Base-by-base conservation (phyloP, 2,888 invertebrate species). In the Eurytoma californica region DNA sequence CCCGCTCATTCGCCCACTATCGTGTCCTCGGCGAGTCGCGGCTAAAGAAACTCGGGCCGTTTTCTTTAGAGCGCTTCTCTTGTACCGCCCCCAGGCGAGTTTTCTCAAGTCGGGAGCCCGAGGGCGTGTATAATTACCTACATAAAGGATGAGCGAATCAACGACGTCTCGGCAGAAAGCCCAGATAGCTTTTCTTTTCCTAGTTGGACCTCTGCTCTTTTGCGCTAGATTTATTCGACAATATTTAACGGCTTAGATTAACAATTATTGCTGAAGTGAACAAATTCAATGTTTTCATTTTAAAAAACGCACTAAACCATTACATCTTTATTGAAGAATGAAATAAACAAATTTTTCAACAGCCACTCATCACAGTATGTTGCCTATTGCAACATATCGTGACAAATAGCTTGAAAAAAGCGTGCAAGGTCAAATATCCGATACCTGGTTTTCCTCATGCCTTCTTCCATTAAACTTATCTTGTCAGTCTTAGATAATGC, bases 101-200 rank as follows among this genome's bases (percentile, higher is more conserved):
- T 13, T 13, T 13, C 18, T 13, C 60, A 18, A 39, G 39, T 39
- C 39, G 39, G 7, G 39, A 39, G 39, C 39, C 53, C 53, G 53
- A 61, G 75, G 72, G 60, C 24, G 55, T 39, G 68, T 39, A 68
- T 76, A 76, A 76, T 76, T 68, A 72, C 72, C 39, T 72, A 51
- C 61, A 61, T 39, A 53, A 51, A 13, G 63, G 60, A 39, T 30
- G 24, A 20, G 18, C 20, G 39, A 65, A 16, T 39, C 39, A 16
- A 49, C 66, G 55, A 51, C 16, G 53, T 28, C 28, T 14, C 49
- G 72, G 9, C 9, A 18, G 57, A 39, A 39, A 7, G 39, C 18
- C 7, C 7, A 24, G 51, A 66, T 66, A 24, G 68, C 55, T 55
- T n/a, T 51, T 55, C 12, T 55, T 55, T 68, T 55, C 39, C n/a